phyloP scores from a whole-genome alignment of 2,113 vertebrate species.

The Leptocoma aspasia region DNA sequence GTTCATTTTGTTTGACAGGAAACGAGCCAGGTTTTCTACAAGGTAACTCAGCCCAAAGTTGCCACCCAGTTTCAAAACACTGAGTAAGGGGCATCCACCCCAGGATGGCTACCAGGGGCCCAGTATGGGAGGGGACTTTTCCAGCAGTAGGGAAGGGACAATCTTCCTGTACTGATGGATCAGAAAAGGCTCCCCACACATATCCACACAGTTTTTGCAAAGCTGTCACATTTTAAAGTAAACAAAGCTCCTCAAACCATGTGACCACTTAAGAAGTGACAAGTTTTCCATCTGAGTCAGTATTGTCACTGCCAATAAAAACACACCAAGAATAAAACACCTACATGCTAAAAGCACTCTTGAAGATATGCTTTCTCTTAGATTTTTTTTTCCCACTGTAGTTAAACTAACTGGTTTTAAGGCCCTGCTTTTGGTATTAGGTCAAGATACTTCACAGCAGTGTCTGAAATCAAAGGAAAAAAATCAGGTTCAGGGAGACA shows the following conservation, averaged over 20 bases:
- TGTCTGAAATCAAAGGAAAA: background rate
- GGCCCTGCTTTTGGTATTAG: background rate
- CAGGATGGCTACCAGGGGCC: background rate
- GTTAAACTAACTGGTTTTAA: background rate
- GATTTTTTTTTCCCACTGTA: accelerated
- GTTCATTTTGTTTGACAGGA: background rate
- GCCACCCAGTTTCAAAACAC: background rate
- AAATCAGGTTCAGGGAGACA: background rate
- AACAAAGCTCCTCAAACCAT: background rate
- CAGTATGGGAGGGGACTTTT: background rate
- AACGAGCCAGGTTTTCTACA: background rate
- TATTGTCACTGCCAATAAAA: background rate
- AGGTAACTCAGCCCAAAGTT: background rate
- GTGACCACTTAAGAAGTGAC: background rate
- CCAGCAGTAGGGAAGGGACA: background rate
- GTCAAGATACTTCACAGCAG: background rate
- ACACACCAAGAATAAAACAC: background rate
- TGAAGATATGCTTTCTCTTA: background rate
- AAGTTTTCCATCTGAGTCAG: background rate
- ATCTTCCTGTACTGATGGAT: background rate
- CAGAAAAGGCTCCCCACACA: background rate
- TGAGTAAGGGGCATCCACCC: accelerated
- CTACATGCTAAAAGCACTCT: background rate
- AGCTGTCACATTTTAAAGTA: background rate
- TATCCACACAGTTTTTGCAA: background rate